phyloP scores from a whole-genome alignment of 2,113 vertebrate genomes.

The Galeopterus variegatus region DNA sequence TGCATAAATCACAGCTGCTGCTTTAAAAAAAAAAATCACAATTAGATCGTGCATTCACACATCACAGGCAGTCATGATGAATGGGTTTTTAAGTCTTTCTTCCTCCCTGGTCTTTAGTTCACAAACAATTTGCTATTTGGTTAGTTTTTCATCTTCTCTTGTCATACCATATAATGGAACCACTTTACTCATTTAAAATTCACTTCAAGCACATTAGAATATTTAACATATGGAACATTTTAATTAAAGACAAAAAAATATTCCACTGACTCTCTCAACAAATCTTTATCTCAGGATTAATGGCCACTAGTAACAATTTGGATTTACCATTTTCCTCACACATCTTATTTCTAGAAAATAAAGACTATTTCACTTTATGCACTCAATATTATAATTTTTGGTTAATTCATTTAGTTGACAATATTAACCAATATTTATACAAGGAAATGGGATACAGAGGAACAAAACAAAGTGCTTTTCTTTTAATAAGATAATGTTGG shows the following conservation, averaged over 20 bases:
- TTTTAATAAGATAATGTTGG: neutral
- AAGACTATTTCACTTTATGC: neutral
- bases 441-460: neutral
- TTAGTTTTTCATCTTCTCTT: conserved; percentile 37
- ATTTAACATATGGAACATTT: neutral
- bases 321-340: neutral
- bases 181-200: conserved; percentile 54
- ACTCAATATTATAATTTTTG: neutral
- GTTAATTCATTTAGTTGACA: conserved; percentile 1
- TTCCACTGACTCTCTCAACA: conserved; percentile 20
- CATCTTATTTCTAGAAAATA: conserved; percentile 42
- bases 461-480: neutral
- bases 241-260: conserved; percentile 47
- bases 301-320: neutral
- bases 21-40: neutral
- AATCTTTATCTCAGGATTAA: neutral
- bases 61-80: neutral
- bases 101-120: conserved; percentile 2
- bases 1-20: conserved; percentile 4
- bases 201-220: conserved; percentile 45
- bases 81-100: conserved; percentile 34
- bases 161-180: conserved; percentile 25
- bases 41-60: conserved; percentile 46
- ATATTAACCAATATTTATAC: neutral
- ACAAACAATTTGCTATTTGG: neutral